These are phyloP conservation scores for Drosophila nigromelanica DNA, from an alignment of 1,140 invertebrate genomes.

Conservation along the genomic window DNA sequence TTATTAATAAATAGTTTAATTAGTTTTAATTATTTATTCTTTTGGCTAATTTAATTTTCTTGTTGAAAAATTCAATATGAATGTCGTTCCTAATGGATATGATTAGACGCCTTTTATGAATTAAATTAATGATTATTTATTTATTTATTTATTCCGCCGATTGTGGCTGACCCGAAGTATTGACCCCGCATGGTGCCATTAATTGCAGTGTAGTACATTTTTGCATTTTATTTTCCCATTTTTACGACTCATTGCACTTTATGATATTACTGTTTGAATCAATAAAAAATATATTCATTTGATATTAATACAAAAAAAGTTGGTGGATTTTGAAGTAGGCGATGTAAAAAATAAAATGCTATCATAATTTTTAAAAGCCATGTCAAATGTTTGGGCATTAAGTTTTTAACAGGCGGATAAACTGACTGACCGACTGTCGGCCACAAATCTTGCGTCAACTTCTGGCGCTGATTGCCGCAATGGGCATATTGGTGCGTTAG, in stretches of 20 bases:
- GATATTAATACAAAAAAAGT: constrained; percentile 46
- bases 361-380: constrained; percentile 42
- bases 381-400: constrained; percentile 63
- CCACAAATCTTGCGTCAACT: constrained; percentile 75
- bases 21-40: no score
- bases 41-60: no score
- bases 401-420: constrained; percentile 50
- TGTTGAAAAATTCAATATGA: no score
- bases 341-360: constrained; percentile 55
- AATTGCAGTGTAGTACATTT: constrained; percentile 5
- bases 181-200: constrained; percentile 12
- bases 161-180: constrained; percentile 19
- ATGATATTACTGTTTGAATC: constrained; percentile 10
- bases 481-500: constrained; percentile 55
- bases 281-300: constrained; percentile 38
- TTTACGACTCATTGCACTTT: background rate
- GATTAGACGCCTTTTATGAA: constrained; percentile 28
- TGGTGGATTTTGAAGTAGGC: constrained; percentile 32
- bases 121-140: no score
- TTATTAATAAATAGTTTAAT: no score
- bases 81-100: background rate
- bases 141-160: constrained; percentile 29
- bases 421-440: constrained; percentile 9
- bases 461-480: constrained; percentile 78
- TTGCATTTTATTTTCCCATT: background rate